Evolutionary conservation across 2,797 vertebrate genomes (phyloP), one percentile per base, ranked within the genome.

Genomic region (Pangasius djambal): DNA sequence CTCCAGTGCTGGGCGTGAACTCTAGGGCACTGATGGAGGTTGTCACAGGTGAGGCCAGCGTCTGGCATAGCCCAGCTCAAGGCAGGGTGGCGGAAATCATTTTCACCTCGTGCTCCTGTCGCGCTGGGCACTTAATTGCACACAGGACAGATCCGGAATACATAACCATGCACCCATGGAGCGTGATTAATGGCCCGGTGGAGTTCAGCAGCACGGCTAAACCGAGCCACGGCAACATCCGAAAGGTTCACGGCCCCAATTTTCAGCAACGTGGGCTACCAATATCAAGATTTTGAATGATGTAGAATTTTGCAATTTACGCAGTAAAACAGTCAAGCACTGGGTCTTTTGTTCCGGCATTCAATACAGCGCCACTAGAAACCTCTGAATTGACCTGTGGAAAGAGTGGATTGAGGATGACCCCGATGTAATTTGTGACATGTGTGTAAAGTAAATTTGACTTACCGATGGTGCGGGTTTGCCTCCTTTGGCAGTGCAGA

Each of bases 401-500:
- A 31, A 70, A n/a, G 22, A 3, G 52, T 37, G 22, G 37, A 57
- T 10, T 13, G 4, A 78, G 10, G 83, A 57, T 1, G 31, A 72
- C 55, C 25, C 63, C 31, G 72, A 74, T 59, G 63, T 59, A 48
- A 87, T 69, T 44, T 25, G 82, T 78, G 61, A 50, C 81, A 40
- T 81, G 63, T 44, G 40, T 65, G 67, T 20, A 8, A 13, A 75
- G 34, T 69, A 20, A 69, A 77, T 20, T 10, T 4, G 50, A 96
- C 98, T 97, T 94, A 99, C 98, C 95, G 95, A 96, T 0, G 98
- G 98, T 0, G 98, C 98, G 0, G 98, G 98, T 44, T 99, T 99
- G 87, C 98, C 98, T 78, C 98, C 98, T 0, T 98, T 98, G 67
- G 98, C 98, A 4, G 97, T 98, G 92, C 98, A 99, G 93, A 98